Conservation (phyloP, 2,888 invertebrate genomes). For the Drosophila rubida region DNA sequence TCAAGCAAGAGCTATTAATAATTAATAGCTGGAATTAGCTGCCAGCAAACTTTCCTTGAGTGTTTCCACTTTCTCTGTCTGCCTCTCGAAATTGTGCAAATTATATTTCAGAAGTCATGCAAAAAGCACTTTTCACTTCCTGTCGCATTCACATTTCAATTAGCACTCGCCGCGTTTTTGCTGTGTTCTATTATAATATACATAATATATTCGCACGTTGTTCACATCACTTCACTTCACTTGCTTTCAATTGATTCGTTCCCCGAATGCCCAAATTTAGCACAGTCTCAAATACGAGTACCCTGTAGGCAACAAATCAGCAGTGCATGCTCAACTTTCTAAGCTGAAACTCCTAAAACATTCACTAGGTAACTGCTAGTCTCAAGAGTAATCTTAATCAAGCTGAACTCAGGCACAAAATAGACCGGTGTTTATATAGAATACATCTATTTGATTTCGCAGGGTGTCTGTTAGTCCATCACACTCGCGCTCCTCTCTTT, state of each 20-base stretch:
- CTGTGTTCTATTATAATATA: constrained; percentile 5
- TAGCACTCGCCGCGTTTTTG: not conserved
- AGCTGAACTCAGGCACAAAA: too few relatives aligned
- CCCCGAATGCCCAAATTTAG: constrained; percentile 5
- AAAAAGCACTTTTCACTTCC: constrained; percentile 7
- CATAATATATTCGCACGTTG: not conserved
- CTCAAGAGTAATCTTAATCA: too few relatives aligned
- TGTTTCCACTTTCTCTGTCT: constrained; percentile 10
- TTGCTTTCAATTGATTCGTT: constrained; percentile 22
- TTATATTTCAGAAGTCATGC: constrained; percentile 15
- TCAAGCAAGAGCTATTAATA: constrained; percentile 21
- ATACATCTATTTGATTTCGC: not conserved
- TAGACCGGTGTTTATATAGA: too few relatives aligned
- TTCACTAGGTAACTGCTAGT: too few relatives aligned
- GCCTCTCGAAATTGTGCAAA: constrained; percentile 6
- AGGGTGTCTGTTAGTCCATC: not conserved
- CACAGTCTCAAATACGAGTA: not conserved
- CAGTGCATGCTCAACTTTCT: not conserved
- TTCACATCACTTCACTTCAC: constrained; percentile 6
- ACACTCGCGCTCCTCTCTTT: not conserved
- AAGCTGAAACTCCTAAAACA: too few relatives aligned
- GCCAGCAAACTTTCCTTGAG: constrained; percentile 5
- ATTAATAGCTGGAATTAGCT: constrained; percentile 16
- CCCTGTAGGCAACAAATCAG: not conserved
- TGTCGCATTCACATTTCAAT: not conserved